Base-by-base conservation (phyloP, 2,797 vertebrate genomes). In the Cryptoblepharus egeriae region DNA sequence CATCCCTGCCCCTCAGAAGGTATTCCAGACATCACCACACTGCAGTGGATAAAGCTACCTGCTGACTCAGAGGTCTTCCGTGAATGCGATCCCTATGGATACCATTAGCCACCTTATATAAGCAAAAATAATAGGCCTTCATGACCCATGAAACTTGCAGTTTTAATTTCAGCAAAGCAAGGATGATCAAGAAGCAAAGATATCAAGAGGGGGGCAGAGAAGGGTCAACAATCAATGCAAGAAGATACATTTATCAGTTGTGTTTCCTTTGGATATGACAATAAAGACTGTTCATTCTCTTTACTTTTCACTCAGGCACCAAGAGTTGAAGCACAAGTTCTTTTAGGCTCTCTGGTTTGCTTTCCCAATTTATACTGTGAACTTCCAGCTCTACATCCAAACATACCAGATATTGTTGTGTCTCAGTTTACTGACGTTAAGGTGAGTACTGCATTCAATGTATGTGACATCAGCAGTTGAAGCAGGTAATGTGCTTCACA, bases 351-450 rank as follows among this genome's bases (percentile, higher is more conserved):
- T 90, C 94, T 99, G 88, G 98, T 99, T 88, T 99, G 98, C 92
- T 98, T 99, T 91, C 98, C 98, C 52, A 99, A 99, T 94, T 96
- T 99, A 18, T 99, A 97, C 18, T 96, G 93, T 82, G 98, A 99
- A 89, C 95, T 99, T 64, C 97, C 97, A 64, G 98, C 98, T 81
- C 97, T 99, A 32, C 98, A 98, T 74, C 98, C 99, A 90, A 98
- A 96, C 91, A 97, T 97, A 64, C 97, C 98, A 16, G 98, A 98
- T 5, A 95, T 98, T 87, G 96, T 97, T 79, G 94, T 98, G 49
- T 99, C 98, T 88, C 98, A 98, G 64, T 99, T 99, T 93, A 97
- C 97, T 2, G 98, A 99, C 71, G 97, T 98, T 88, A 99, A 99
- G 98, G 98, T 98, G 93, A 87, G 58, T 61, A 12, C 35, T 57